Evolutionary conservation across 2,888 invertebrate species (phyloP), one percentile per base, ranked within the genome.

Genomic region (Abscondita cerata): DNA sequence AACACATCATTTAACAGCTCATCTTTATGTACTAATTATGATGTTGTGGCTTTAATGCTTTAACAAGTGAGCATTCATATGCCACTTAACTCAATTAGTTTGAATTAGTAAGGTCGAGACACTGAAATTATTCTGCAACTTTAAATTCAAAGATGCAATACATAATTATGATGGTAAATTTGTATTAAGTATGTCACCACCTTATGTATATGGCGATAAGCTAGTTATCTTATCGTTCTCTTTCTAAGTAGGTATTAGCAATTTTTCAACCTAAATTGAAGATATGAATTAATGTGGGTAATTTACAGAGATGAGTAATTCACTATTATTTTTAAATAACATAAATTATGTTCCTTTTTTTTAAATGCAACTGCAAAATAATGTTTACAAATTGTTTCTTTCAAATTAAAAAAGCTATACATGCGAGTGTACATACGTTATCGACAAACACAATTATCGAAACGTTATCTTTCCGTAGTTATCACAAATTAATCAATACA

Each of bases 31-130:
- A 8, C 36, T 44, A 56, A 25, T 53, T 52, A 20, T 31, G 25
- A 54, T 51, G 62, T 33, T 52, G 19, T 40, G 18, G 19, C 36
- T 52, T 44, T 54, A 63, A 58, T 56, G 63, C 56, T 59, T 65
- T 64, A 70, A 70, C 69, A 71, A 73, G 69, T 74, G 76, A 74
- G 72, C 76, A 76, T 76, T 75, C 73, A 72, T 69, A 55, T 60
- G 64, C 72, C 75, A 75, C 71, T 76, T 73, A 73, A 73, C 61
- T 66, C 67, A 71, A 73, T 72, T 68, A 69, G 59, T 54, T 65
- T 71, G 69, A 77, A 72, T 73, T 76, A 73, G 54, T 58, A 52
- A 52, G 60, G 64, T 60, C 56, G 57, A 55, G 59, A 56, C 58
- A 54, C 31, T 53, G 12, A 33, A 51, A 54, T 40, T 52, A 47